phyloP scores from a whole-genome alignment of 2,113 vertebrate species.

The Gobiocypris rarus region DNA sequence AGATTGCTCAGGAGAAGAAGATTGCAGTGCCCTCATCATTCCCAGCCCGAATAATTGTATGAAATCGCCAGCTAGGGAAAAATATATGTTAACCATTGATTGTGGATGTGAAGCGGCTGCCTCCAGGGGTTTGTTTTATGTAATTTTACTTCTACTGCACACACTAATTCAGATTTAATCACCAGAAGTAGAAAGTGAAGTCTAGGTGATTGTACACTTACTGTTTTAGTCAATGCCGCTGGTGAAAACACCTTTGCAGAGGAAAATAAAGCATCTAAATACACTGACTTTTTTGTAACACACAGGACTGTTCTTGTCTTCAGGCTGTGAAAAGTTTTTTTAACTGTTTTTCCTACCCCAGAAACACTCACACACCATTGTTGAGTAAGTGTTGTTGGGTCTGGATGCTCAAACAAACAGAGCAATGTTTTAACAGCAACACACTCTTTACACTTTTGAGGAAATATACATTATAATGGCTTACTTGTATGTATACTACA shows the following conservation, averaged over 20 bases:
- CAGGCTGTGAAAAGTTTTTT: slow-evolving; percentile 3
- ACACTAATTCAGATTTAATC: slow-evolving; percentile 63
- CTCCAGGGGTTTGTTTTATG: slow-evolving; percentile 54
- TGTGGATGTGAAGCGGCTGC: slow-evolving; percentile 58
- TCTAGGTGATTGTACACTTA: slow-evolving; percentile 24
- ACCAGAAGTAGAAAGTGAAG: slow-evolving; percentile 35
- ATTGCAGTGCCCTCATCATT: slow-evolving; percentile 43
- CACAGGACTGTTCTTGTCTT: background rate
- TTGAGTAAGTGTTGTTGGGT: background rate
- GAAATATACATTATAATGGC: background rate
- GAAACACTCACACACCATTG: background rate
- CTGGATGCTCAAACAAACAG: background rate
- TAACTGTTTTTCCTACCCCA: background rate
- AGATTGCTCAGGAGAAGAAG: slow-evolving; percentile 52
- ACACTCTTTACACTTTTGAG: background rate
- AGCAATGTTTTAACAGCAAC: background rate
- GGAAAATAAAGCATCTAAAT: slow-evolving; percentile 44
- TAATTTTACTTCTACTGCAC: slow-evolving; percentile 56
- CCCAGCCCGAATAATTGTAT: slow-evolving; percentile 56
- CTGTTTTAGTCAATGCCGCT: background rate
- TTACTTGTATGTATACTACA: no score
- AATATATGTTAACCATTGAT: slow-evolving; percentile 46
- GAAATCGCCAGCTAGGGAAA: slow-evolving; percentile 62
- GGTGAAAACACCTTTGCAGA: slow-evolving; percentile 25
- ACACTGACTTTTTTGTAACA: slow-evolving; percentile 13